Base-by-base conservation (phyloP, 2,888 invertebrate genomes). In the Andrena chrysosceles region DNA sequence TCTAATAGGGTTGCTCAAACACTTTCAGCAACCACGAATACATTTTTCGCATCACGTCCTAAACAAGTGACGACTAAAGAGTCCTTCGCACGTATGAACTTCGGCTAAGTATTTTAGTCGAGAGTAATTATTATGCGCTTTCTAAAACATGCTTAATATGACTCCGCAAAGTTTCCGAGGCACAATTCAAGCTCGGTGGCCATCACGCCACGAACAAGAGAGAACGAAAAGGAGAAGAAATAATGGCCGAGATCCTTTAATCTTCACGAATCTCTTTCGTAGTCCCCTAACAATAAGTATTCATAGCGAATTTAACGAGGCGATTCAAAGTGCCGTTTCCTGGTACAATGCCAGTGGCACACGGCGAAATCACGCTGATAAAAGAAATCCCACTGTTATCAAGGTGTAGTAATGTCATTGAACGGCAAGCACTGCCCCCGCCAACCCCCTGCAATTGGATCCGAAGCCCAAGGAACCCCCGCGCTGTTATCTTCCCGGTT, bases 371-470 rank as follows among this genome's bases (percentile, higher is more conserved):
- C 69, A 26, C 35, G 26, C 66, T 67, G 67, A 75, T 75, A 75
- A 71, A 71, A 81, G 82, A 75, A 81, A 82, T 82, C 82, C 75
- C 7, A 13, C 3, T 48, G 16, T 82, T 82, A 81, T 75, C 82
- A 71, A 70, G 82, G 70, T 62, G 66, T 35, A 66, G 59, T 54
- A 71, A 71, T 56, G 62, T 70, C 70, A 71, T 48, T 31, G 66
- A 75, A 71, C 82, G 20, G 26, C 6, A 48, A 35, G n/a, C 54
- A 7, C 52, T 73, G 59, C 48, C 31, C 8, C 48, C 10, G 16
- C 8, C 3, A 52, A 16, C 5, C 5, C 63, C 63, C 16, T 20
- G 7, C 26, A 56, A 56, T 56, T 56, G 56, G 56, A 26, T 7
- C n/a, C 31, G 26, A 10, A 26, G n/a, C 56, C 13, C 8, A 13